These are phyloP conservation scores for Sitobion miscanthi DNA, from an alignment of 1,140 invertebrate species.

Conservation along the genomic window DNA sequence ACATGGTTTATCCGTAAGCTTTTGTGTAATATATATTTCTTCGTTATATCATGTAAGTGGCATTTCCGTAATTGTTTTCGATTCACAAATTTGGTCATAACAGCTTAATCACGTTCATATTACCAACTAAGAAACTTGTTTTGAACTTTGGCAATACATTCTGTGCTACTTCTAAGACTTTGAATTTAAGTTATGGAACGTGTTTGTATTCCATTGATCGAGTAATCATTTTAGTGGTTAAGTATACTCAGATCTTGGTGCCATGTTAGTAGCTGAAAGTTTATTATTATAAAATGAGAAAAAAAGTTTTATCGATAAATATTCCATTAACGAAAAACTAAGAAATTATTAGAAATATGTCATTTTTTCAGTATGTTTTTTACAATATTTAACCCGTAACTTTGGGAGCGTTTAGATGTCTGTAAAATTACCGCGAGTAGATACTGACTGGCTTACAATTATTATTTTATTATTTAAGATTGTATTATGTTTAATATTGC, in stretches of 20 bases:
- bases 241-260: not conserved
- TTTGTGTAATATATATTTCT: constrained; percentile 7
- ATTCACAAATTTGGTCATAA: not conserved
- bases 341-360: not conserved
- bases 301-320: not conserved
- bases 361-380: too few relatives aligned
- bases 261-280: not conserved
- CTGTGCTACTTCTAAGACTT: not conserved
- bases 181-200: not conserved
- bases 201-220: not conserved
- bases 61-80: not conserved
- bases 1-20: not conserved
- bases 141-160: constrained; percentile 3
- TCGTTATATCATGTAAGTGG: not conserved
- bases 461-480: too few relatives aligned
- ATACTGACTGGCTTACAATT: too few relatives aligned
- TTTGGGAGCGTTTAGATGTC: too few relatives aligned
- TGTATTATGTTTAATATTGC: too few relatives aligned
- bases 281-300: not conserved
- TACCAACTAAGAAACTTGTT: not conserved
- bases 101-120: not conserved
- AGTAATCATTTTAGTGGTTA: not conserved
- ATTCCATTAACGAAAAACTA: not conserved
- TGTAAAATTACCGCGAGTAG: too few relatives aligned
- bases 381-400: too few relatives aligned